Base-by-base conservation (phyloP, 1,140 invertebrate species). In the Lethrus apterus region DNA sequence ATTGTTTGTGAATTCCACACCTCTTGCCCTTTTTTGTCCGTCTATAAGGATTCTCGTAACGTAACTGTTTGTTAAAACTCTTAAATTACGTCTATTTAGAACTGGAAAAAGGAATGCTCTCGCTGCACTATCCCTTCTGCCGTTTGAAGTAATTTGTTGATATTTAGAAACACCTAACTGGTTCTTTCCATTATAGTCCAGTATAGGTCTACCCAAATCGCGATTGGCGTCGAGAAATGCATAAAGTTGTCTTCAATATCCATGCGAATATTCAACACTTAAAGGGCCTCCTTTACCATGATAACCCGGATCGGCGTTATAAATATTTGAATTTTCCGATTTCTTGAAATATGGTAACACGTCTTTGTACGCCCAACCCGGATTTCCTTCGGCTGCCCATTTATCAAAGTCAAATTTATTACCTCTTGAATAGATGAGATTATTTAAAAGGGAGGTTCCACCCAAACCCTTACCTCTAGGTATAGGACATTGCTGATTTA, bases 391-490 rank as follows among this genome's bases (percentile, higher is more conserved):
- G n/a, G n/a, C n/a, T n/a, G 78, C 81, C 78, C 87, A 90, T 14
- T 75, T 62, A 61, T 91, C 81, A 66, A 83, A 91, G 55, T 91
- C 86, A 9, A 64, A 63, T 2, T 73, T 72, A 67, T 88, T 79
- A 0, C 89, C 89, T 19, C 89, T 70, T 1, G 87, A 82, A 63
- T 91, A 92, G n/a, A 89, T 81, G 86, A 93, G 89, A 41, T 83
- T 87, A 59, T 93, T 92, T 14, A 93, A 76, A 3, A 84, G 78
- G 11, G 81, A 84, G 1, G 79, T 77, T 1, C 87, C 87, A 1
- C 87, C 87, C 2, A 84, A 57, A 0, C 72, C 75, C 52, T 70
- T 76, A 1, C 79, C 79, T 34, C 76, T 61, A 0, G 79, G 78
- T 70, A 77, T 72, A 15, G 10, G 13, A 17, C 34, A 32, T 23